phyloP scores from a whole-genome alignment of 64 coral and sea anemone genomes.

The Montipora capricornis region DNA sequence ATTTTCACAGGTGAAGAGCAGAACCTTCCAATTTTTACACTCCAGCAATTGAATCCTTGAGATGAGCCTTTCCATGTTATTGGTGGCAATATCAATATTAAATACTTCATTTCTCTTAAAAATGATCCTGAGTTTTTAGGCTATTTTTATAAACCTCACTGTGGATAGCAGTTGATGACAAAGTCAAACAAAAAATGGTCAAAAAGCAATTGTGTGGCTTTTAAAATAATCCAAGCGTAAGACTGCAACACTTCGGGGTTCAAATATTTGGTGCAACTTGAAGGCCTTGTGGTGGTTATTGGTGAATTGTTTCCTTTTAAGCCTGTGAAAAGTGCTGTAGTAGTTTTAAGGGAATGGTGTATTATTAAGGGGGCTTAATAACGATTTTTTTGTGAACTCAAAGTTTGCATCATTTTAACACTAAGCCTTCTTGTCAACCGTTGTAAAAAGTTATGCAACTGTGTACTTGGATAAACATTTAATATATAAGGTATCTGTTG shows the following conservation, averaged over 20 bases:
- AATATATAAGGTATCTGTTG: not conserved
- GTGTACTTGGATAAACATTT: not conserved
- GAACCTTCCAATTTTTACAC: not conserved
- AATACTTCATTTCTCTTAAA: constrained; percentile 43
- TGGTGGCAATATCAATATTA: constrained; percentile 27
- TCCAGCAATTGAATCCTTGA: not conserved
- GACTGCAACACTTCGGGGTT: not conserved
- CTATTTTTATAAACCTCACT: constrained; percentile 27
- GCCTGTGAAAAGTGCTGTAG: not conserved
- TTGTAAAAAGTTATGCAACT: not conserved
- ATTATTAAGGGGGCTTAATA: not conserved
- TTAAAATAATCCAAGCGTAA: not conserved
- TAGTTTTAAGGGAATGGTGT: not conserved
- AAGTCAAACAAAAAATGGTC: not conserved
- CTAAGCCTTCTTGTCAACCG: not conserved
- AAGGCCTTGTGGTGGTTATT: not conserved
- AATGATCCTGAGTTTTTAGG: not conserved
- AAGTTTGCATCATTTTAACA: constrained; percentile 28
- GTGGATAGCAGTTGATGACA: constrained; percentile 37
- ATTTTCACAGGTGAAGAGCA: not conserved
- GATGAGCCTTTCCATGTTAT: not conserved
- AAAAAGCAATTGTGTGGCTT: constrained; percentile 16
- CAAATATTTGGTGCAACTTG: not conserved
- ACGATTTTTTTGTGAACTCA: not conserved
- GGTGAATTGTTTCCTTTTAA: not conserved